These are phyloP conservation scores for Probosciger aterrimus DNA, from an alignment of 2,113 vertebrate species.

Conservation along the genomic window DNA sequence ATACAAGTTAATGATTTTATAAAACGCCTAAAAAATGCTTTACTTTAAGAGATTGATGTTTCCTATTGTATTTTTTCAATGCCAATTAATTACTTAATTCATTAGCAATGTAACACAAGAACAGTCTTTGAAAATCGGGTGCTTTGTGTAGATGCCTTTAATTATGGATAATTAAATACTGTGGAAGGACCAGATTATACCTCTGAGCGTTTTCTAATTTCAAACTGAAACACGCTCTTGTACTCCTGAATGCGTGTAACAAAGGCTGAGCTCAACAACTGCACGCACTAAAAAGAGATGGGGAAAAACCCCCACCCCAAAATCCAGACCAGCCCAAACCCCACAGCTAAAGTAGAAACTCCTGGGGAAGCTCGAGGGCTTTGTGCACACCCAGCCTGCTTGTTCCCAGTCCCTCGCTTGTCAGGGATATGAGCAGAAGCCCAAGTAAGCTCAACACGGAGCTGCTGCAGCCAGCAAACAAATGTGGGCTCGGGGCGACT, in stretches of 20 bases:
- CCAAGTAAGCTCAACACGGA: neutral
- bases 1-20: slow-evolving; percentile 50
- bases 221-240: slow-evolving; percentile 36
- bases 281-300: neutral
- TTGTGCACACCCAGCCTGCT: neutral
- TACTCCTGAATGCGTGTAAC: slow-evolving; percentile 21
- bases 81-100: slow-evolving; percentile 81
- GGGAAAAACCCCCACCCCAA: neutral
- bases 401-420: neutral
- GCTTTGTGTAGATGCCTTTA: slow-evolving; percentile 78
- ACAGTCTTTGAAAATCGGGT: slow-evolving; percentile 72
- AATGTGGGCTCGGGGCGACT: neutral
- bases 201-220: slow-evolving; percentile 74
- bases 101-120: slow-evolving; percentile 75
- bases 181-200: slow-evolving; percentile 79
- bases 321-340: neutral
- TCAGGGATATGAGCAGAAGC: neutral
- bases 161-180: slow-evolving; percentile 81
- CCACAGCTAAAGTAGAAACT: neutral
- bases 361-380: neutral
- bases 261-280: slow-evolving; percentile 57
- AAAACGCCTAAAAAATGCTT: slow-evolving; percentile 62
- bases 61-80: slow-evolving; percentile 70
- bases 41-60: slow-evolving; percentile 65
- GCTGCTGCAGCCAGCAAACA: neutral